Evolutionary conservation across 2,797 vertebrate genomes (phyloP).

Genomic region (Gymnothorax reevesii): DNA sequence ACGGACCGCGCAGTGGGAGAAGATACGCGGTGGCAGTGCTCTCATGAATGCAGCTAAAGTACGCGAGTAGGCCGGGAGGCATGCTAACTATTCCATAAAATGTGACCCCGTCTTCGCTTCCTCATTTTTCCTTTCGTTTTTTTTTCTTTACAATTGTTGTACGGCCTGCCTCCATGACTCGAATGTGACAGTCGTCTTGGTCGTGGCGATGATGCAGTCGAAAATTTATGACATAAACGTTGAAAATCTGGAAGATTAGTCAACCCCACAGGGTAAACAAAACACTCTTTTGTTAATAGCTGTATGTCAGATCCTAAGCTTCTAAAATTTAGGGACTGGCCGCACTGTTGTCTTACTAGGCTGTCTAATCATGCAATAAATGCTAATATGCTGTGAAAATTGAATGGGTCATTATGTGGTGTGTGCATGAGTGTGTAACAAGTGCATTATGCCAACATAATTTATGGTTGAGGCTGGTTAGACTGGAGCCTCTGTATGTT

Average conservation of each 20-base stretch:
- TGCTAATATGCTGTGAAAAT: background rate
- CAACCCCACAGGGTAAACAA: background rate
- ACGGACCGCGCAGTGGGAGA: constrained; percentile 82
- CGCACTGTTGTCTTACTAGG: background rate
- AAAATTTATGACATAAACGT: background rate
- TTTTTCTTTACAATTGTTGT: no score
- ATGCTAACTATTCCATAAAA: constrained; percentile 77
- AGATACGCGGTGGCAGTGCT: constrained; percentile 64
- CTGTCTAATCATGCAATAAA: background rate
- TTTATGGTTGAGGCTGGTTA: background rate
- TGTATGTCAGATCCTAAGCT: background rate
- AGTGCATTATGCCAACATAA: background rate
- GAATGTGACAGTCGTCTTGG: background rate
- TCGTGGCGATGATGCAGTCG: background rate
- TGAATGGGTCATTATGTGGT: constrained; percentile 3
- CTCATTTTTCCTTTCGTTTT: constrained; percentile 32
- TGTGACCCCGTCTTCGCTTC: constrained; percentile 56
- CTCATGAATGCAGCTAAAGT: constrained; percentile 81
- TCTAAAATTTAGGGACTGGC: background rate
- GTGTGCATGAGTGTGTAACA: background rate
- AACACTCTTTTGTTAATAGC: background rate
- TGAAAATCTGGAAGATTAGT: background rate
- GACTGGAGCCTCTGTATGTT: background rate
- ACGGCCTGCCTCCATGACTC: background rate
- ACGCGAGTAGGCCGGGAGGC: constrained; percentile 79